These are phyloP conservation scores for Tenthredo mesomela DNA, from an alignment of 2,888 invertebrate species.

Conservation along the genomic window DNA sequence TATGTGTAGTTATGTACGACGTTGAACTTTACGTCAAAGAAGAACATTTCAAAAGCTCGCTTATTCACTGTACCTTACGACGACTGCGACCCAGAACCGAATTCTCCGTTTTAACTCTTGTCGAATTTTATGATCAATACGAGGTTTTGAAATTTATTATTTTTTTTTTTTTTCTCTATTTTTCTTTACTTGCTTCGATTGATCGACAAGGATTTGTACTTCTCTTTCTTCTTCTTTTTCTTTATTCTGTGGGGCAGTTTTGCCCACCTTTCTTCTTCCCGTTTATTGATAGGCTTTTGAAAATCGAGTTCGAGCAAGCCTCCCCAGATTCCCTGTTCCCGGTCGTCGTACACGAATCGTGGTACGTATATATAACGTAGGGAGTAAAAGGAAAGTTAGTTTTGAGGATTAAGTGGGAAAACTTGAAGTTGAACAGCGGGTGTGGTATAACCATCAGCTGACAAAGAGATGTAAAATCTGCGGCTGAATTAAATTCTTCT, in stretches of 20 bases:
- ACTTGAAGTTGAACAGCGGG: neutral
- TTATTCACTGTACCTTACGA: neutral
- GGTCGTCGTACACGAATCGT: too few species aligned
- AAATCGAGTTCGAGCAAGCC: neutral
- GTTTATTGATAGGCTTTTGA: constrained; percentile 18
- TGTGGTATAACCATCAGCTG: too few species aligned
- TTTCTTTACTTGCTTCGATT: neutral
- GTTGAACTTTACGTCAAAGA: neutral
- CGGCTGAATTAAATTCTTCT: neutral
- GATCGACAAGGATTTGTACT: constrained; percentile 1
- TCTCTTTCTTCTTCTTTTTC: neutral
- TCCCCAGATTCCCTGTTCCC: neutral
- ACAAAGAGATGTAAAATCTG: neutral
- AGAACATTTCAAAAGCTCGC: constrained; percentile 12
- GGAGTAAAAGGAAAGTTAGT: constrained; percentile 31
- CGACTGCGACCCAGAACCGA: neutral
- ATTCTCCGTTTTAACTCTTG: neutral
- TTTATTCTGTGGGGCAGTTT: neutral
- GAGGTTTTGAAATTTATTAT: neutral
- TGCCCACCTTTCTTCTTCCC: neutral
- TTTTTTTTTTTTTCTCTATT: neutral
- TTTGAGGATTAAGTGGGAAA: constrained; percentile 18
- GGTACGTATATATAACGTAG: neutral
- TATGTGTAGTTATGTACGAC: neutral
- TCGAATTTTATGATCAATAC: constrained; percentile 14